Conservation (phyloP, 2,797 vertebrate species). For the Dermochelys coriacea region DNA sequence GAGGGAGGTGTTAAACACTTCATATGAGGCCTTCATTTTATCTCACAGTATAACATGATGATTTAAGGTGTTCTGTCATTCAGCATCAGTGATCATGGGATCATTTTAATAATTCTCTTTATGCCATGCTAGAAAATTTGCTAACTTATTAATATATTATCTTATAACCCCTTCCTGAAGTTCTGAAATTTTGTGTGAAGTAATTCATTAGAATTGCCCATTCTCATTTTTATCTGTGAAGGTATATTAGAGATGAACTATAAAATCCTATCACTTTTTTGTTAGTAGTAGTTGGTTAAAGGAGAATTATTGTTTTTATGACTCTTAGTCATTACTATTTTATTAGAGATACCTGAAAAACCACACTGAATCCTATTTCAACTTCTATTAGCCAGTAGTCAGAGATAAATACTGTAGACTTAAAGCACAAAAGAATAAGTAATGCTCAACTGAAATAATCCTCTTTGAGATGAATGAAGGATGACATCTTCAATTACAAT, state of each 20-base stretch:
- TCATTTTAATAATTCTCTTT: conserved; percentile 58
- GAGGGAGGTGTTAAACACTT: conserved; percentile 8
- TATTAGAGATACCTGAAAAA: conserved; percentile 40
- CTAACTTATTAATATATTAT: conserved; percentile 49
- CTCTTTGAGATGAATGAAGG: conserved; percentile 62
- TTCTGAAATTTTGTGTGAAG: conserved; percentile 32
- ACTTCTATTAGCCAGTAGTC: conserved; percentile 23
- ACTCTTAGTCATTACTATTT: conserved; percentile 24
- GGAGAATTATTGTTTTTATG: conserved; percentile 12
- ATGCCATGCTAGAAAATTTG: neutral
- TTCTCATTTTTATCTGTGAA: neutral
- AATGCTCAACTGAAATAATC: conserved; percentile 57
- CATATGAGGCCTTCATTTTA: neutral
- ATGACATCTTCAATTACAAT: conserved; percentile 61
- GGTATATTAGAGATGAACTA: neutral
- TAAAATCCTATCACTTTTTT: neutral
- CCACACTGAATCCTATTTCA: conserved; percentile 20
- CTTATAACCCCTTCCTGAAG: neutral
- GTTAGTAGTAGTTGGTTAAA: neutral
- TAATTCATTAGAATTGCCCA: conserved; percentile 3
- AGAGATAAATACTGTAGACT: conserved; percentile 62
- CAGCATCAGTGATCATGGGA: conserved; percentile 25
- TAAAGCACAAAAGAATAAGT: conserved; percentile 63
- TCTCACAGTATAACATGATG: neutral
- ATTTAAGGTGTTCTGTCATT: conserved; percentile 36